A percentile compares a stretch with the other conserved stretches of the same genome.
These are phyloP conservation scores for Heliothis peltigera DNA, from an alignment of 2,888 invertebrate species.

Conservation along the genomic window DNA sequence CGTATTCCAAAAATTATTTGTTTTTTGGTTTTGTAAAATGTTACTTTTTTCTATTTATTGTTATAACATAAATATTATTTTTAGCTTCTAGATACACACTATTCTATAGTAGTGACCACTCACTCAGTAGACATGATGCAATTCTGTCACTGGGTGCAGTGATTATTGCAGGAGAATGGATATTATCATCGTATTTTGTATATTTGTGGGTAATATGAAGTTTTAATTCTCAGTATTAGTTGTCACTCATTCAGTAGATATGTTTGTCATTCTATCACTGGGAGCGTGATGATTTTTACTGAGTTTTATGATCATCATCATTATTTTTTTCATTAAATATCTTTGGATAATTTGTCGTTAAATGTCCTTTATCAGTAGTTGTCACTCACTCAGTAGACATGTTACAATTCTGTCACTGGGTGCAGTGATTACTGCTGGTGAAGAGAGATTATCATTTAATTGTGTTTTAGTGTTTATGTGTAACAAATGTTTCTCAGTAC, in stretches of 20 bases:
- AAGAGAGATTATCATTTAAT: slow-evolving; percentile 2
- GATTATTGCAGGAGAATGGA: slow-evolving; percentile 16
- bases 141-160: slow-evolving; percentile 36
- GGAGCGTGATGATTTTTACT: not conserved
- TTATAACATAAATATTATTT: too few relatives aligned
- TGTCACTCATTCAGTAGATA: slow-evolving; percentile 50
- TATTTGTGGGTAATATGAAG: too few relatives aligned
- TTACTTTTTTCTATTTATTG: too few relatives aligned
- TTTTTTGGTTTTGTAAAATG: too few relatives aligned
- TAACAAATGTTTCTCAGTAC: not conserved
- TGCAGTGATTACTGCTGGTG: slow-evolving; percentile 18
- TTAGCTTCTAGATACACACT: too few relatives aligned
- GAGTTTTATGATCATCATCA: not conserved
- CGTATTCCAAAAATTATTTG: too few relatives aligned
- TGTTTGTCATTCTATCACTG: slow-evolving; percentile 59
- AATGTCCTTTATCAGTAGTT: slow-evolving; percentile 14
- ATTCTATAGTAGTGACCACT: slow-evolving; percentile 33
- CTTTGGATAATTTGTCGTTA: too few relatives aligned
- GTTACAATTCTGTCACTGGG: slow-evolving; percentile 37
- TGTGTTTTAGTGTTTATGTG: too few relatives aligned
- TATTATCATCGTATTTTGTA: not conserved
- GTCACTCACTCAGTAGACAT: slow-evolving; percentile 52
- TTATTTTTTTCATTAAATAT: too few relatives aligned
- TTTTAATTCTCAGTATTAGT: slow-evolving; percentile 3
- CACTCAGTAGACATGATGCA: slow-evolving; percentile 50